These are phyloP conservation scores for Toxotes jaculatrix DNA, from an alignment of 2,113 vertebrate species.

Conservation along the genomic window DNA sequence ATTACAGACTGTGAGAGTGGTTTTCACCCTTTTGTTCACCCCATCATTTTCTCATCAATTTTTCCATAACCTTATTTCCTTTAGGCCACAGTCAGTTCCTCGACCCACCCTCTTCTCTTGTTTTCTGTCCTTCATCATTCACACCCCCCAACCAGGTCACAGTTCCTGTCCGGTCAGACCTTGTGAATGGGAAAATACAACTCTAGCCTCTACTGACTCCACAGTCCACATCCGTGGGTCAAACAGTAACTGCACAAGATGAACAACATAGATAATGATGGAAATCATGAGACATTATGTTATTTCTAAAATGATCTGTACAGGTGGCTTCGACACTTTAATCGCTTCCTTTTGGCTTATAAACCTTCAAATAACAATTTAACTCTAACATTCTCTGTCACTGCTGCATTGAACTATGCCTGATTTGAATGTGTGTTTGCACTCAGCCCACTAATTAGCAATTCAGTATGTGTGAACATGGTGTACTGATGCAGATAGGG, in stretches of 20 bases:
- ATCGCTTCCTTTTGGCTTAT: background rate
- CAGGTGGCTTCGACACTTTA: background rate
- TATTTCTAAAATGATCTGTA: background rate
- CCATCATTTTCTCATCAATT: slow-evolving; percentile 38
- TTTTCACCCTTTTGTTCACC: slow-evolving; percentile 26
- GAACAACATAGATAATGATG: background rate
- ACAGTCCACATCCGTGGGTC: background rate
- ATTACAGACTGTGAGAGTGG: background rate
- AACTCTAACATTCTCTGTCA: background rate
- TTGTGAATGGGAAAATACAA: slow-evolving; percentile 24
- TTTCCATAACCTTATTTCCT: slow-evolving; percentile 66
- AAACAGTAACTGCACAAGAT: background rate
- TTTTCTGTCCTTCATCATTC: slow-evolving; percentile 33
- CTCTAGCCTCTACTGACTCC: background rate
- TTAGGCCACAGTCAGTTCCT: slow-evolving; percentile 41
- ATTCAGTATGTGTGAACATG: slow-evolving; percentile 9
- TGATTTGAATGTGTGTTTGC: background rate
- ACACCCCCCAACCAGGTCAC: slow-evolving; percentile 32
- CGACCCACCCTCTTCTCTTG: slow-evolving; percentile 52
- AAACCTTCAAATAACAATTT: background rate
- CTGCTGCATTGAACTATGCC: background rate
- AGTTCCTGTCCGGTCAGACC: slow-evolving; percentile 46
- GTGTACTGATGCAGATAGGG: background rate
- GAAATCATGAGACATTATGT: background rate
- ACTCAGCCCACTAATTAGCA: background rate